These are phyloP conservation scores for Drosophila guanche DNA, from an alignment of 1,140 invertebrate genomes.

Conservation along the genomic window DNA sequence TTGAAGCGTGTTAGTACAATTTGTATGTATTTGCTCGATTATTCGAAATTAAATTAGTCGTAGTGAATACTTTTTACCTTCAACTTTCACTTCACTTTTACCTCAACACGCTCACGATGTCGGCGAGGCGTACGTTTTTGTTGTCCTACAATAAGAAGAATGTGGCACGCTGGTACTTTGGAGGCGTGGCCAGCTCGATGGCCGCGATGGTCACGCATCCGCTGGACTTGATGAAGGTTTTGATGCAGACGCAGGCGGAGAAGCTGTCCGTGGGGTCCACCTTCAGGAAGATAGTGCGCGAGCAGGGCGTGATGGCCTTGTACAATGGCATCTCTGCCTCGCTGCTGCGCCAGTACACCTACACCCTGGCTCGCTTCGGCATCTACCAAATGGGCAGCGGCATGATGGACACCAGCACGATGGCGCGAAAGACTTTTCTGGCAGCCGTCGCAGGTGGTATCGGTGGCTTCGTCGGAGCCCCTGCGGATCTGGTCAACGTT, in stretches of 20 bases:
- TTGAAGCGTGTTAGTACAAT: too few relatives aligned
- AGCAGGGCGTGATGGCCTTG: constrained; percentile 85
- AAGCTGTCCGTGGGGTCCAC: constrained; percentile 83
- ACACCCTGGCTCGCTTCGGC: constrained; percentile 59
- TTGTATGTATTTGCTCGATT: too few relatives aligned
- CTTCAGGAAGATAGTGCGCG: constrained; percentile 30
- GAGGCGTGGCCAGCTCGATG: constrained; percentile 89
- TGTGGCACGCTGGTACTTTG: constrained; percentile 93
- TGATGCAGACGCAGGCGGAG: constrained; percentile 97
- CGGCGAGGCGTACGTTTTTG: not conserved
- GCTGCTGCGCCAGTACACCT: constrained; percentile 61
- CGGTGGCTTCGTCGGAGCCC: constrained; percentile 54
- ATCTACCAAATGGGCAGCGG: constrained; percentile 45
- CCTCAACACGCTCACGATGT: constrained; percentile 1
- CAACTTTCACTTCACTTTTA: too few relatives aligned
- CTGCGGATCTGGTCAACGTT: constrained; percentile 64
- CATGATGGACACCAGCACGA: constrained; percentile 44
- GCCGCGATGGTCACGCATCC: constrained; percentile 99
- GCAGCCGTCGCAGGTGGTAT: constrained; percentile 28
- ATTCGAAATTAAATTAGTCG: too few relatives aligned
- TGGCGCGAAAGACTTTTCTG: constrained; percentile 39
- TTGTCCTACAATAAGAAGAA: constrained; percentile 38
- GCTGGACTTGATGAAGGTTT: constrained; percentile 97
- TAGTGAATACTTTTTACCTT: too few relatives aligned
- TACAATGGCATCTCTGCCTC: constrained; percentile 69